A percentile compares a stretch with the other conserved stretches of the same genome.
Conservation (phyloP, 1,140 invertebrate genomes). For the Apis florea region DNA sequence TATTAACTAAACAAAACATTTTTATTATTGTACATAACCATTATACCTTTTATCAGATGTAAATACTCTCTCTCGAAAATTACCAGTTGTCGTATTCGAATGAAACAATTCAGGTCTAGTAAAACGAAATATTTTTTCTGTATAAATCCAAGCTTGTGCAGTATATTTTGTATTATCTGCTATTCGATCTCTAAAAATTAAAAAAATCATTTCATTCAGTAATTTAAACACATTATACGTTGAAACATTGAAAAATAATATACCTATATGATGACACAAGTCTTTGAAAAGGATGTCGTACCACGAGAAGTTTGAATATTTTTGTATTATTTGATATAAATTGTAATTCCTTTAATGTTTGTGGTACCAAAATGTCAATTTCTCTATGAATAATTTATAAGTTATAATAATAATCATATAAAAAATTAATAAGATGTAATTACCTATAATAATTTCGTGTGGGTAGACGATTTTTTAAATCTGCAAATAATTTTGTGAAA, state of each 20-base stretch:
- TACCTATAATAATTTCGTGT: constrained; percentile 71
- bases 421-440: constrained; percentile 22
- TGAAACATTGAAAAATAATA: constrained; percentile 26
- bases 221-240: background rate
- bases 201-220: background rate
- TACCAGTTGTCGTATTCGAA: constrained; percentile 61
- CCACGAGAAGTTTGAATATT: constrained; percentile 77
- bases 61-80: constrained; percentile 71
- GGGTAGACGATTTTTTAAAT: constrained; percentile 64
- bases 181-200: constrained; percentile 76
- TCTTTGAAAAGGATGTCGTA: constrained; percentile 81
- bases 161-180: constrained; percentile 77
- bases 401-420: background rate
- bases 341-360: constrained; percentile 61
- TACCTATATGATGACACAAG: constrained; percentile 80
- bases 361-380: constrained; percentile 68
- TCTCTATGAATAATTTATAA: constrained; percentile 66
- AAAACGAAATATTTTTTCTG: constrained; percentile 74
- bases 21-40: background rate
- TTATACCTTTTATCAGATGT: constrained; percentile 69
- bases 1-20: background rate
- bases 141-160: constrained; percentile 76
- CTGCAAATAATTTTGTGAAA: constrained; percentile 76
- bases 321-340: constrained; percentile 57
- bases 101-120: constrained; percentile 75